Evolutionary conservation across 2,797 vertebrate genomes (phyloP).

Genomic region (Sebastes hopkinsi): DNA sequence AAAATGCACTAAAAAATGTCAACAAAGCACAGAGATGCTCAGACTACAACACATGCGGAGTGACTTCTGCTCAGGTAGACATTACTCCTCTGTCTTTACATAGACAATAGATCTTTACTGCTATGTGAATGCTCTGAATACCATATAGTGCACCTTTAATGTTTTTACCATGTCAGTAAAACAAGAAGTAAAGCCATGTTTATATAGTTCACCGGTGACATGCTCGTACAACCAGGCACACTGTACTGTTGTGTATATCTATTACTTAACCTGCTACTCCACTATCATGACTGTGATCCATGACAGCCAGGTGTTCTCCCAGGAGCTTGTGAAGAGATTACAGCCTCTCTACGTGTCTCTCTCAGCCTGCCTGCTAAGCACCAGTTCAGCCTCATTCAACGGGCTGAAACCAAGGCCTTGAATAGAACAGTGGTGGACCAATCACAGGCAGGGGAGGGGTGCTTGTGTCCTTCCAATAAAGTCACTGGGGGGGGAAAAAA

Average conservation of each 20-base stretch:
- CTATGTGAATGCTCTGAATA: no score
- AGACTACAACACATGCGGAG: no score
- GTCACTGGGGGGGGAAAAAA: conserved; percentile 36
- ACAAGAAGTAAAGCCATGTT: neutral
- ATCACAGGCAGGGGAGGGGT: conserved; percentile 67
- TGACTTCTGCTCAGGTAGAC: no score
- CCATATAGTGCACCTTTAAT: no score
- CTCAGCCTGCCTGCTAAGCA: conserved; percentile 33
- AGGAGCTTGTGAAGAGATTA: conserved; percentile 42
- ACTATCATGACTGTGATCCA: conserved; percentile 36
- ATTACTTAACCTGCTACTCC: conserved; percentile 22
- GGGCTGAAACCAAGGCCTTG: conserved; percentile 44
- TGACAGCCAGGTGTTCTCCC: conserved; percentile 36
- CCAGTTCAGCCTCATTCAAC: conserved; percentile 36
- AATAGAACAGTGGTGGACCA: conserved; percentile 61
- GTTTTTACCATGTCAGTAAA: neutral
- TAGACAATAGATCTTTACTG: no score
- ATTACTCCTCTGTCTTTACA: no score
- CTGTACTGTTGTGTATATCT: neutral
- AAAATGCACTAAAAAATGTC: no score
- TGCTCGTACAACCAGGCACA: neutral
- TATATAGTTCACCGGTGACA: neutral
- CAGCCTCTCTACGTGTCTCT: conserved; percentile 17
- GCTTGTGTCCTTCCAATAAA: conserved; percentile 47
- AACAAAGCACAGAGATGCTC: no score